Evolutionary conservation across 2,797 vertebrate species (phyloP).

Genomic region (Botia almorhae): DNA sequence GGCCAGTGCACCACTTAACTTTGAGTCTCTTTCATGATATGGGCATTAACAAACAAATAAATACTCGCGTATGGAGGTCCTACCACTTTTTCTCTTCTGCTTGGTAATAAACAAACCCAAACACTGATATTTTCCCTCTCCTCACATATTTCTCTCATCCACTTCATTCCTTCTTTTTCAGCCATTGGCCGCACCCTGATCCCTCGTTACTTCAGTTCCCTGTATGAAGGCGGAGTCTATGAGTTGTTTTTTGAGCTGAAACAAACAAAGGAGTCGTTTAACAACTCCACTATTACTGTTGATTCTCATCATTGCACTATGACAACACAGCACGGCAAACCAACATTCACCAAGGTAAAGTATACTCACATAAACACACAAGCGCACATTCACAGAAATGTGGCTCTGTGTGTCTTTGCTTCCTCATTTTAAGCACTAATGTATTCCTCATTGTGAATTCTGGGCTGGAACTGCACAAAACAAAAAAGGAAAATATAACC

Average conservation of each 20-base stretch:
- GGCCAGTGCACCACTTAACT: slow-evolving; percentile 30
- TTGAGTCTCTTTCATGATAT: slow-evolving; percentile 29
- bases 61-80: neutral
- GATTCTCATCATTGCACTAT: slow-evolving; percentile 99
- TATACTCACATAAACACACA: slow-evolving; percentile 17
- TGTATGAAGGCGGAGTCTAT: slow-evolving; percentile 97
- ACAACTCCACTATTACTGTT: slow-evolving; percentile 96
- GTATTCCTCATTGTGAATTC: slow-evolving; percentile 64
- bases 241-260: slow-evolving; percentile 98
- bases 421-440: slow-evolving; percentile 57
- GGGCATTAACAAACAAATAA: slow-evolving; percentile 38
- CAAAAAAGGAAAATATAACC: slow-evolving; percentile 64
- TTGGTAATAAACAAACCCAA: neutral
- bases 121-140: slow-evolving; percentile 22
- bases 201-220: slow-evolving; percentile 98
- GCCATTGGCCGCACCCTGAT: slow-evolving; percentile 98
- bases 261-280: slow-evolving; percentile 98
- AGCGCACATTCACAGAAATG: slow-evolving; percentile 10
- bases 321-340: slow-evolving; percentile 98
- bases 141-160: slow-evolving; percentile 53
- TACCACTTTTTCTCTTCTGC: neutral
- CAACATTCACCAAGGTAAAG: slow-evolving; percentile 96
- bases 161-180: slow-evolving; percentile 60
- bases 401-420: slow-evolving; percentile 40
- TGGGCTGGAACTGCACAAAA: slow-evolving; percentile 63